Conservation (phyloP, 2,113 vertebrate genomes). For the Hydrolagus affinis region DNA sequence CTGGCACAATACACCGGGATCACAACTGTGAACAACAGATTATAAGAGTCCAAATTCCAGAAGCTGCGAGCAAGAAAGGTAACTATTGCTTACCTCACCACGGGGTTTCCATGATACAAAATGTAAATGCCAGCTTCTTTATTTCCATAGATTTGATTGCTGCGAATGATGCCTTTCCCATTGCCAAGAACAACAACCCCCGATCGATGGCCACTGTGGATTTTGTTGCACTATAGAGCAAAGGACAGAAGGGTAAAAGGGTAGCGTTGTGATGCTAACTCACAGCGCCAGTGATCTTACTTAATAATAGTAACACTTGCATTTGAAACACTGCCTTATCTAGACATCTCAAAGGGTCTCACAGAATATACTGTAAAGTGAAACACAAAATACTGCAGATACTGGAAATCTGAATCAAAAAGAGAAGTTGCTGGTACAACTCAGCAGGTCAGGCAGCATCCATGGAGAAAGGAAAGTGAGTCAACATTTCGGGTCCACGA, state of each 20-base stretch:
- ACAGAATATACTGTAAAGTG: no score
- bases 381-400: no score
- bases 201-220: slow-evolving; percentile 81
- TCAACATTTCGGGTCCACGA: no score
- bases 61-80: neutral
- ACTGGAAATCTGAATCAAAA: no score
- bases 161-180: slow-evolving; percentile 77
- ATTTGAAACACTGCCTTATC: no score
- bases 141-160: slow-evolving; percentile 86
- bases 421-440: no score
- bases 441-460: no score
- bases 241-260: neutral
- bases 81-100: slow-evolving; percentile 65
- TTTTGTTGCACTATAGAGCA: slow-evolving; percentile 73
- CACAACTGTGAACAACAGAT: slow-evolving; percentile 9
- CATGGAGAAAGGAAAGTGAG: no score
- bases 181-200: slow-evolving; percentile 81
- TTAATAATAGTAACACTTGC: no score
- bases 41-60: neutral
- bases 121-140: slow-evolving; percentile 89
- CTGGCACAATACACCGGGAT: neutral
- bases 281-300: no score
- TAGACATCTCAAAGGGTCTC: no score
- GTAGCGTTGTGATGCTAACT: no score
- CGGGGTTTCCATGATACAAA: slow-evolving; percentile 78